Base-by-base conservation (phyloP, 2,888 invertebrate genomes). In the Miltochrista miniata region DNA sequence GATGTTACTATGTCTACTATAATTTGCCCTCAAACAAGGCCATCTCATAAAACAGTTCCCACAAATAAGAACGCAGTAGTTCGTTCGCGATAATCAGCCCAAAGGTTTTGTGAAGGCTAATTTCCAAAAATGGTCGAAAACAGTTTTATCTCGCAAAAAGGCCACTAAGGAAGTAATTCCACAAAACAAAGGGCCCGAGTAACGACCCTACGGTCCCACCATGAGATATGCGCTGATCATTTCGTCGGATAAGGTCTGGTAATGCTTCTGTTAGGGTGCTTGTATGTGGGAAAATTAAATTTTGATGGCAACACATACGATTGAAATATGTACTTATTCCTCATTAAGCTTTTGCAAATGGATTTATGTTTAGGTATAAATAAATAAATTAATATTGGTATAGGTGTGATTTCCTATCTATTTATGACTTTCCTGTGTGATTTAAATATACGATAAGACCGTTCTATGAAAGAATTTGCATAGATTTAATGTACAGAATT, bases 121-220 rank as follows among this genome's bases (percentile, higher is more conserved):
- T 85, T 85, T 77, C 68, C 70, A 70, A 64, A 63, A 75, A 76
- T 54, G 68, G 70, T 54, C 74, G 72, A 68, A 64, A 71, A 82
- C 82, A 79, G 76, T 79, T 85, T 87, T 87, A 87, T 87, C 87
- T 81, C 58, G 69, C 78, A 83, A 76, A 80, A 83, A 81, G 82
- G 72, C 79, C 74, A 76, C 76, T 83, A 78, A 83, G 84, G 80
- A 83, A 81, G 83, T 79, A 76, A 83, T 87, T 87, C 74, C 57
- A 61, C 73, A 74, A 81, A 85, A 86, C 87, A 87, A 85, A 86
- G 80, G 81, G 66, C 48, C 59, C 67, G 64, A 71, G 75, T 80
- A 81, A 81, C 77, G 79, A 74, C 63, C 60, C 61, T 59, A 74
- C 69, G 63, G 63, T 75, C 61, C 65, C 51, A 59, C 67, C 66